Evolutionary conservation across 2,113 vertebrate genomes (phyloP).

Genomic region (Scortum barcoo): DNA sequence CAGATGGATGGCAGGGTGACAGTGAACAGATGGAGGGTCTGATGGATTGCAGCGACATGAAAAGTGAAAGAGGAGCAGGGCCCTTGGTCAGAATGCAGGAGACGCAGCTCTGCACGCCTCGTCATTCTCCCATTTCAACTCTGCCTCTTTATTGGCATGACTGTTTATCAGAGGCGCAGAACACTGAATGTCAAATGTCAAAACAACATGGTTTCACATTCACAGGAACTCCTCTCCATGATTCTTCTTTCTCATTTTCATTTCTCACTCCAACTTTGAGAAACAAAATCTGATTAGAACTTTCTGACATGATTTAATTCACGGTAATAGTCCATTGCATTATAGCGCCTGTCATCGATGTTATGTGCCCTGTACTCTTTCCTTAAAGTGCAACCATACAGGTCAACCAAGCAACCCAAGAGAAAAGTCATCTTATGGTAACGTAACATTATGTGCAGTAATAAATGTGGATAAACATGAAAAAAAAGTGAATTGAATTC

Average conservation of each 20-base stretch:
- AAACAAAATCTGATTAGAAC: not conserved
- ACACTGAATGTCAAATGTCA: conserved; percentile 39
- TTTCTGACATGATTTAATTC: too few relatives aligned
- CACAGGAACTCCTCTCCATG: not conserved
- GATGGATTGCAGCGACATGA: conserved; percentile 80
- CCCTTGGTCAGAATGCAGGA: conserved; percentile 55
- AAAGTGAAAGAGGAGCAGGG: conserved; percentile 71
- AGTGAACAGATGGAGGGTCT: conserved; percentile 78
- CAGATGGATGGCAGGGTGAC: conserved; percentile 71
- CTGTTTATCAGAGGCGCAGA: conserved; percentile 42
- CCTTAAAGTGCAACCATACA: too few relatives aligned
- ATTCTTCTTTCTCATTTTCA: not conserved
- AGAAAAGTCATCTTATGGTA: too few relatives aligned
- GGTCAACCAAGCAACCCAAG: too few relatives aligned
- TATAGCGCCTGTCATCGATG: too few relatives aligned
- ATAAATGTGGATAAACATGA: too few relatives aligned
- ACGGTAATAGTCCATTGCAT: too few relatives aligned
- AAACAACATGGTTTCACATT: conserved; percentile 32
- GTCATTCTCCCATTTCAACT: conserved; percentile 42
- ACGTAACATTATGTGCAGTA: too few relatives aligned
- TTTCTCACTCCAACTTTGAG: not conserved
- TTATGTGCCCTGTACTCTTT: too few relatives aligned
- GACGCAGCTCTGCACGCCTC: conserved; percentile 13
- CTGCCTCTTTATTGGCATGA: conserved; percentile 33
- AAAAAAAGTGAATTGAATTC: too few relatives aligned